Base-by-base conservation (phyloP, 2,113 vertebrate species). In the Clarias gariepinus region DNA sequence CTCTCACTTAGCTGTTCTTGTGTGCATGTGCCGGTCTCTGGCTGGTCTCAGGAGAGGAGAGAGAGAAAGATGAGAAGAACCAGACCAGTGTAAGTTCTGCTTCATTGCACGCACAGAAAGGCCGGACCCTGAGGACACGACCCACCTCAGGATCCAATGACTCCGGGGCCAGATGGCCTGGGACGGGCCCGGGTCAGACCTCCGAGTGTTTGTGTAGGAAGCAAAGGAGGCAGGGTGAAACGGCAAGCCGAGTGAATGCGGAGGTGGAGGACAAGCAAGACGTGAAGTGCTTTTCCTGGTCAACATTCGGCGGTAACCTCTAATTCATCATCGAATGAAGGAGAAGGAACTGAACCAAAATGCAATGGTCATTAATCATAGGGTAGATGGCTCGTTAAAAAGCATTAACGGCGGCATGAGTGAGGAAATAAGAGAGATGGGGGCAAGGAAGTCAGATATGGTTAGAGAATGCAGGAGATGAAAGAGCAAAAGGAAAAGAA, bases 111-210 rank as follows among this genome's bases (percentile, higher is more conserved):
- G 85, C 61, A 85, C 86, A 84, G 58, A 87, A 89, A 87, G 79
- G 73, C 88, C 19, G 33, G 58, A 60, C 88, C 87, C 85, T 23
- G 36, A 81, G 81, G 89, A 88, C 76, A n/a, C 74, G 69, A 84
- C 89, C 89, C 55, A 41, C 85, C 87, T 86, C 76, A 36, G 69
- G 87, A 85, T 89, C 83, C 78, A 68, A 80, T 90, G 84, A 87
- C 85, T 84, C 83, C 18, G 4, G 36, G 81, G 87, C 84, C 89
- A 85, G 87, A 82, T 85, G 89, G 89, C 68, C 85, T 71, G 68
- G 89, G 87, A 86, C 89, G 52, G 63, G 68, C 25, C 68, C 64
- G 52, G 68, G 66, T 79, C 85, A 84, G 86, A n/a, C 69, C 52
- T 12, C n/a, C 16, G 53, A 53, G 15, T 76, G 81, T 57, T 83